Evolutionary conservation across 2,888 invertebrate genomes (phyloP), one percentile per base, ranked within the genome.

Genomic region (Panzeria rudis): DNA sequence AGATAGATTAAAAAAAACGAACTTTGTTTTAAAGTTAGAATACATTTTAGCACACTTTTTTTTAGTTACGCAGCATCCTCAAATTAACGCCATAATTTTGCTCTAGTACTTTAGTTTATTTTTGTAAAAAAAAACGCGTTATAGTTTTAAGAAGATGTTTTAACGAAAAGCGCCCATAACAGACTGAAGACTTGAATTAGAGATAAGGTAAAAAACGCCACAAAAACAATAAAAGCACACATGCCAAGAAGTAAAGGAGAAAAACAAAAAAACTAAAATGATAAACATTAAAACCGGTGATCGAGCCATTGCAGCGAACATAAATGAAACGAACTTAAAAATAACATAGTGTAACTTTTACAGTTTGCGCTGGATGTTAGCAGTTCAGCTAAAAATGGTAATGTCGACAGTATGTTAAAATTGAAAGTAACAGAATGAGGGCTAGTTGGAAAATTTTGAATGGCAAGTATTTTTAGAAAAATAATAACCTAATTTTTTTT

Each of bases 91-190:
- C 44, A 64, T 56, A 32, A 41, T 29, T 66, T 50, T 73, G 59
- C 56, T 62, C 61, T 47, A 64, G n/a, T 73, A 66, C 15, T 29
- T 41, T 41, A 11, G 17, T 20, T 35, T 50, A 23, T 35, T 56
- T 25, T 41, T 38, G n/a, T 6, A 50, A 69, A 38, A 44, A 59
- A 80, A 85, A 71, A 56, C 85, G 85, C 85, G 85, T 85, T 54
- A 71, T 29, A 75, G 17, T 75, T 56, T 56, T 66, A 8, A 59
- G 52, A 75, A 82, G 85, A 79, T 85, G 85, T 85, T 79, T 82
- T 73, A 82, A 75, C 73, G 78, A 75, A 82, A 66, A 85, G 85
- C 85, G 85, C 85, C 85, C 59, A 82, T 85, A 85, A 85, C 78
- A 85, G 85, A 85, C 85, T 85, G 66, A 85, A 82, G 82, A 82